A percentile compares a stretch with the other conserved stretches of the same genome.
These are phyloP conservation scores for Neopipo cinnamomea DNA, from an alignment of 2,113 vertebrate genomes.

Conservation along the genomic window DNA sequence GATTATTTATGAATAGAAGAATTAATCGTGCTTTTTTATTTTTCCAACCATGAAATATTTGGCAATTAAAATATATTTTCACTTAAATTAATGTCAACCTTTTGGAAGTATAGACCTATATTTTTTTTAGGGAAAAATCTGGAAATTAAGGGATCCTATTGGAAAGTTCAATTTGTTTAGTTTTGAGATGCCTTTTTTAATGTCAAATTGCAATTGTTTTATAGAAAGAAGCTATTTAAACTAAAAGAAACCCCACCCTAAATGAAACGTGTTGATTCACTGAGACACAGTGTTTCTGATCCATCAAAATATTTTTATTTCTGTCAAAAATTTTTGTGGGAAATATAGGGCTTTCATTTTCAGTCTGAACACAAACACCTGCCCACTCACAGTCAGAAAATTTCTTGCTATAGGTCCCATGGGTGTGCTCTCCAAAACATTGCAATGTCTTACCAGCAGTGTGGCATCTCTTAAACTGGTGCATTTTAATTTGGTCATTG, in stretches of 20 bases:
- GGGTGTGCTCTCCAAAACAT: background rate
- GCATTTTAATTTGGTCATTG: background rate
- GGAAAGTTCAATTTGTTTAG: background rate
- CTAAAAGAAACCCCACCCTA: too few relatives aligned
- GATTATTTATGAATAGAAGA: background rate
- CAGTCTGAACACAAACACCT: slow-evolving; percentile 10
- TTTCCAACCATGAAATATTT: background rate
- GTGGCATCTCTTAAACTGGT: background rate
- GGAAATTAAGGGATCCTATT: background rate
- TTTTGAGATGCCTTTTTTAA: background rate
- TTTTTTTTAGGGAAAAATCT: background rate
- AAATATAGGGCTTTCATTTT: background rate
- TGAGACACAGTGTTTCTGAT: background rate
- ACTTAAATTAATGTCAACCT: background rate
- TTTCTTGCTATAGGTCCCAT: background rate
- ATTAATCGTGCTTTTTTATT: background rate
- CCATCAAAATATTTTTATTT: slow-evolving; percentile 33
- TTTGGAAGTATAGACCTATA: background rate
- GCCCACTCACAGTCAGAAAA: background rate
- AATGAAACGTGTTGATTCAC: background rate
- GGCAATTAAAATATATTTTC: background rate
- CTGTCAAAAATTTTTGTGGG: background rate
- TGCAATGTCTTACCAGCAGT: background rate
- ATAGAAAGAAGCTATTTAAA: background rate
- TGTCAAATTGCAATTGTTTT: background rate